Evolutionary conservation across 2,797 vertebrate species (phyloP).

Genomic region (Sarcoramphus papa): DNA sequence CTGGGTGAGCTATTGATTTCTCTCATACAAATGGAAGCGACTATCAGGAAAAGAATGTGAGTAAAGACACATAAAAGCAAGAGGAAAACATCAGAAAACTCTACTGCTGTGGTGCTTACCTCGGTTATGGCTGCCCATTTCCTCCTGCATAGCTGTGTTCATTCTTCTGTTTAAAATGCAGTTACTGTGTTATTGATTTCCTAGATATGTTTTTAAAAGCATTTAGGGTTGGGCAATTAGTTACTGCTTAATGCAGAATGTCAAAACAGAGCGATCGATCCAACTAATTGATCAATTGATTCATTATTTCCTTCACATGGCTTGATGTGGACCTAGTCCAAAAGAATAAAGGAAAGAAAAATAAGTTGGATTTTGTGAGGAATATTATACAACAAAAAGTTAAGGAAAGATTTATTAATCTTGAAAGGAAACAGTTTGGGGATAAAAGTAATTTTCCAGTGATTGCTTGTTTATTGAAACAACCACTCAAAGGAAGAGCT

Average conservation of each 20-base stretch:
- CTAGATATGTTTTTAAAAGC: conserved; percentile 87
- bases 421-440: not conserved
- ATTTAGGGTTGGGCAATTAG: conserved; percentile 91
- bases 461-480: conserved; percentile 64
- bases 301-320: conserved; percentile 77
- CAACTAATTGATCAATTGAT: conserved; percentile 85
- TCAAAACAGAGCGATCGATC: conserved; percentile 87
- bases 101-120: not conserved
- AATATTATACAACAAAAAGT: conserved; percentile 7
- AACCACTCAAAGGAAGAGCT: conserved; percentile 40
- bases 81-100: not conserved
- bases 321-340: conserved; percentile 12
- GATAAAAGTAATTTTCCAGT: conserved; percentile 52
- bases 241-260: conserved; percentile 93
- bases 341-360: conserved; percentile 33
- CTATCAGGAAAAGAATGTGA: not conserved
- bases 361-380: not conserved
- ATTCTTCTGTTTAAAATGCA: conserved; percentile 67
- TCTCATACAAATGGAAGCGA: not conserved
- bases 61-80: not conserved
- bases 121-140: not conserved
- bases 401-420: conserved; percentile 41
- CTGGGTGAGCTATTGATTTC: not conserved
- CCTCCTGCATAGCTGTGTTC: not conserved
- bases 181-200: conserved; percentile 84